Conservation (phyloP, 2,797 vertebrate species). For the Acanthopagrus latus region DNA sequence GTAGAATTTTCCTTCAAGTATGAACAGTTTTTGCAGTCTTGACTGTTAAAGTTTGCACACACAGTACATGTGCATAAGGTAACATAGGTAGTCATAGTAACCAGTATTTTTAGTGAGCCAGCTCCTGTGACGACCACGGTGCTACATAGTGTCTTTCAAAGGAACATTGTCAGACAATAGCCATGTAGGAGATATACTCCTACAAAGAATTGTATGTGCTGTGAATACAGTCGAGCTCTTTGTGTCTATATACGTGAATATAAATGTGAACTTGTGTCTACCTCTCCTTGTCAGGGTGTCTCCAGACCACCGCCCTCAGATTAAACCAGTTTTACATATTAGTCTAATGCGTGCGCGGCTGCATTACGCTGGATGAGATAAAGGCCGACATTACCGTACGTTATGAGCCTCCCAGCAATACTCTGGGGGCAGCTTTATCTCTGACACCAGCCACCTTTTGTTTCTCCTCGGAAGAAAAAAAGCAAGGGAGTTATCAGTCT, state of each 20-base stretch:
- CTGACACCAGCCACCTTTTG: constrained; percentile 68
- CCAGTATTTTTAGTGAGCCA: not conserved
- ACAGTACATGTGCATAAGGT: not conserved
- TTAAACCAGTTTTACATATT: constrained; percentile 28
- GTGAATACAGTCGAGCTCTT: not conserved
- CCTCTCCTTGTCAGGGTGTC: constrained; percentile 15
- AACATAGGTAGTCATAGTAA: not conserved
- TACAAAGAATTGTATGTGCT: not conserved
- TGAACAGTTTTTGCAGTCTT: not conserved
- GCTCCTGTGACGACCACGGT: constrained; percentile 14
- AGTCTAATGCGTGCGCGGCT: constrained; percentile 28
- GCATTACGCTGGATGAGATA: constrained; percentile 49
- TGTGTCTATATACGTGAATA: constrained; percentile 14
- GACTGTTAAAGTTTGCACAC: not conserved
- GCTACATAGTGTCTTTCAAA: not conserved
- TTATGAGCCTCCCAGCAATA: constrained; percentile 48
- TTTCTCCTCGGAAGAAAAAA: constrained; percentile 56
- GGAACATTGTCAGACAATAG: constrained; percentile 12
- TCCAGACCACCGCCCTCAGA: constrained; percentile 15
- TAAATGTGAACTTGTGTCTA: not conserved
- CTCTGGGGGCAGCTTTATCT: constrained; percentile 65
- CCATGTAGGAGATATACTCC: not conserved
- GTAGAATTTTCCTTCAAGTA: not conserved
- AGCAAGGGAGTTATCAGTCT: constrained; percentile 59
- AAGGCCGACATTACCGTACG: constrained; percentile 30